Evolutionary conservation across 2,113 vertebrate genomes (phyloP).

Genomic region (Daboia siamensis): DNA sequence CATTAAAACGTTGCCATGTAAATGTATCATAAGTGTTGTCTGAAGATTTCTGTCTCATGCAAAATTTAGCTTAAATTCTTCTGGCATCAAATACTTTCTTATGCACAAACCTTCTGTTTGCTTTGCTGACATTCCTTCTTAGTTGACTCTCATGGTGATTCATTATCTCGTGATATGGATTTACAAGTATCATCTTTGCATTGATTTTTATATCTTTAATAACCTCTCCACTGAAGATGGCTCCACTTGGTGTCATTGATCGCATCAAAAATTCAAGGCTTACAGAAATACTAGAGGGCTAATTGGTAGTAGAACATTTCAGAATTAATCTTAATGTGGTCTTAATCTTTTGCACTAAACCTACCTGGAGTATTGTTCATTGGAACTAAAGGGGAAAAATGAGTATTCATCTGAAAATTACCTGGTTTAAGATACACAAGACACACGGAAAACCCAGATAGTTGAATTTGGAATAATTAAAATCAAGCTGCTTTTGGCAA

Average conservation of each 20-base stretch:
- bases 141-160: slow-evolving; percentile 73
- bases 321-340: slow-evolving; percentile 76
- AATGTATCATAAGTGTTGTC: slow-evolving; percentile 69
- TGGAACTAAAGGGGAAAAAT: slow-evolving; percentile 50
- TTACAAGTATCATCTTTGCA: slow-evolving; percentile 83
- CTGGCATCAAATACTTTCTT: slow-evolving; percentile 70
- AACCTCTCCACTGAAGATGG: slow-evolving; percentile 79
- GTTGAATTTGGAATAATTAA: slow-evolving; percentile 31
- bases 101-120: slow-evolving; percentile 75
- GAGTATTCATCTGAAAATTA: slow-evolving; percentile 58
- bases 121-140: slow-evolving; percentile 75
- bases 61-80: slow-evolving; percentile 73
- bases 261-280: slow-evolving; percentile 85
- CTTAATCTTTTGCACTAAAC: slow-evolving; percentile 74
- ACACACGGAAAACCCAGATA: slow-evolving; percentile 37
- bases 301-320: slow-evolving; percentile 79
- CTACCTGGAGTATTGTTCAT: slow-evolving; percentile 68
- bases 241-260: slow-evolving; percentile 82
- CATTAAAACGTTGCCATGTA: slow-evolving; percentile 73
- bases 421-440: slow-evolving; percentile 49
- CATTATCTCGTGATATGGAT: slow-evolving; percentile 79
- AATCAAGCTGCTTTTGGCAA: slow-evolving; percentile 13
- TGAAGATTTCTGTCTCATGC: slow-evolving; percentile 73
- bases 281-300: slow-evolving; percentile 81
- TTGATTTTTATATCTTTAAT: slow-evolving; percentile 86